These are phyloP conservation scores for Arvicanthis niloticus DNA, from an alignment of 2,113 vertebrate genomes.

Conservation along the genomic window DNA sequence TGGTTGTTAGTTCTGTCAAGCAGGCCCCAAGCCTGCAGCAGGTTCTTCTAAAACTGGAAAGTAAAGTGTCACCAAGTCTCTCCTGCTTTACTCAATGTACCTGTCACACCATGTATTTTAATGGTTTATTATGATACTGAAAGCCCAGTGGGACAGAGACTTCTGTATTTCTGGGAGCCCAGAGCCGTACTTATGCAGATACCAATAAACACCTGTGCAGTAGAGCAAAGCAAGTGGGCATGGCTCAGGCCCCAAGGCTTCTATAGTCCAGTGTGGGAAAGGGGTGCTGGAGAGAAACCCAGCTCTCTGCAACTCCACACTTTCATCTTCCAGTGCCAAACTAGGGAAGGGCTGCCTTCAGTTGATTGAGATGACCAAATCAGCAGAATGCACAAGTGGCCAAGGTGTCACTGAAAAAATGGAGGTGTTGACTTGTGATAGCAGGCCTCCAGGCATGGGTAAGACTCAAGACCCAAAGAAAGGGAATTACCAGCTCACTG, in stretches of 20 bases:
- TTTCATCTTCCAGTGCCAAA: not conserved
- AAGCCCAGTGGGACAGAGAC: not conserved
- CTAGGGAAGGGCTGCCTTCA: not conserved
- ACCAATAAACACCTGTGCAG: conserved; percentile 22
- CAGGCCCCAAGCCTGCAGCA: not conserved
- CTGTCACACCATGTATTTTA: not conserved
- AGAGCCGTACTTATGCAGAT: not conserved
- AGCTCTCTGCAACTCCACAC: too few species aligned
- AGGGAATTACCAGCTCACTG: not conserved
- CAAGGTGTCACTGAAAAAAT: not conserved
- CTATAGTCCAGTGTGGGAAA: not conserved
- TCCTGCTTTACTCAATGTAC: not conserved
- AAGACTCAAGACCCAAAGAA: not conserved
- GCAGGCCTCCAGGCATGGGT: not conserved
- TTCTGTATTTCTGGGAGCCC: not conserved
- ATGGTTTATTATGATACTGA: conserved; percentile 46
- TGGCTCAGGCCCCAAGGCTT: not conserved
- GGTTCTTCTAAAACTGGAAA: fast-evolving
- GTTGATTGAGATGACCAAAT: not conserved
- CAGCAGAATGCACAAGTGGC: not conserved
- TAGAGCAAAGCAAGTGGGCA: too few species aligned
- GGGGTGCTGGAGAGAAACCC: too few species aligned
- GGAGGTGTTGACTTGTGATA: not conserved
- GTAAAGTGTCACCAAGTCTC: not conserved
- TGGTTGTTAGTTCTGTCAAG: not conserved